Evolutionary conservation across 2,113 vertebrate genomes (phyloP).

Genomic region (Tachuris rubrigastra): DNA sequence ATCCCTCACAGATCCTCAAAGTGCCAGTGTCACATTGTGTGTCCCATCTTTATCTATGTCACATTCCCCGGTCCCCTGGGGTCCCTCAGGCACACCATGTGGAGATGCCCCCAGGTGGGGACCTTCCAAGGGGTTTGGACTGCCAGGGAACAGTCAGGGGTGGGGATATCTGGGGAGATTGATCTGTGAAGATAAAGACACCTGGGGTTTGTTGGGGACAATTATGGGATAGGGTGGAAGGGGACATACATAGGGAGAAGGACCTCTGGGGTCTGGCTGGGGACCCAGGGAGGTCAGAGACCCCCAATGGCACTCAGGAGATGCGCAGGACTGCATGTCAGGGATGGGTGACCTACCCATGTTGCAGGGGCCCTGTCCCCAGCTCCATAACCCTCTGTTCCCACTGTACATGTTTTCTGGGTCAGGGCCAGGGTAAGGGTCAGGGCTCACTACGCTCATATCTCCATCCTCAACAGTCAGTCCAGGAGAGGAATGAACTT

Average conservation of each 20-base stretch:
- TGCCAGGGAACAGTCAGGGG: not conserved
- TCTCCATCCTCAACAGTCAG: not conserved
- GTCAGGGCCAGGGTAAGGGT: not conserved
- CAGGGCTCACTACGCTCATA: not conserved
- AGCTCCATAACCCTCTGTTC: not conserved
- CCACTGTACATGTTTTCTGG: not conserved
- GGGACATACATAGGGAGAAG: too few species aligned
- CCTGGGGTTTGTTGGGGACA: too few species aligned
- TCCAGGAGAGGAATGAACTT: not conserved
- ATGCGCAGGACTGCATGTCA: not conserved
- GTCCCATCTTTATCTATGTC: not conserved
- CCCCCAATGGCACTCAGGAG: not conserved
- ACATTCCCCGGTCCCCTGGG: not conserved
- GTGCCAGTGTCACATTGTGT: not conserved
- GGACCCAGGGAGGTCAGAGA: not conserved
- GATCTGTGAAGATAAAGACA: not conserved
- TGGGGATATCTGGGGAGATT: not conserved
- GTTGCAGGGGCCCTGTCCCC: too few species aligned
- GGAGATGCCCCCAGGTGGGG: not conserved
- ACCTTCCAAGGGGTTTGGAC: too few species aligned
- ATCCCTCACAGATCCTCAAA: not conserved
- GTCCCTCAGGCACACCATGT: not conserved
- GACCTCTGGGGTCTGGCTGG: not conserved
- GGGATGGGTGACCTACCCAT: rapidly evolving
- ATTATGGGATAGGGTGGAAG: not conserved